Evolutionary conservation across 2,888 invertebrate species (phyloP), one percentile per base, ranked within the genome.

Genomic region (Chloroclystis v-ata): DNA sequence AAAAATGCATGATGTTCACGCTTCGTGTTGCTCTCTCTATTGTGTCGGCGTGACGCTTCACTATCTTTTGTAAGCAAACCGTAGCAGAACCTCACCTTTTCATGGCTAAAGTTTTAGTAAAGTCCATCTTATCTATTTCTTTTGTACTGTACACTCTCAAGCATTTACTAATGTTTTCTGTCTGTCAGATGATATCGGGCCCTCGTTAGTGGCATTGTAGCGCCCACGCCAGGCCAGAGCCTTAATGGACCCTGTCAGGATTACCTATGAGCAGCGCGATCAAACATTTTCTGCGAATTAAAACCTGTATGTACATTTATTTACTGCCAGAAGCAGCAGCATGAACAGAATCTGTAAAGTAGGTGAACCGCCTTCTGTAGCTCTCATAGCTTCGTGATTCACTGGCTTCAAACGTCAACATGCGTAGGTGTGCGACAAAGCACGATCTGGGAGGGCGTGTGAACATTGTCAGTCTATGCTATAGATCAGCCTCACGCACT

Each of bases 121-220:
- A 51, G 57, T 69, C 68, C 68, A 68, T 70, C 68, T 74, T 73
- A 74, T 75, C 69, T 73, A 65, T 61, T 63, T 57, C 65, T 68
- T 69, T 73, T 73, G 69, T 16, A 20, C 20, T 72, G 71, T 62
- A 66, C 63, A 65, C 69, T 65, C 68, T 62, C 56, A 65, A 62
- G 72, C 75, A 72, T 78, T 76, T 73, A 78, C 77, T 76, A 79
- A 80, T 79, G 78, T 75, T 69, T 65, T 65, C 63, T 69, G 78
- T 75, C 77, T 78, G 76, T 77, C 79, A 78, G 78, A 79, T 81
- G 75, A 75, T 81, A 81, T 80, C 82, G 67, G 69, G 56, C 56
- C 61, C 76, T 83, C 82, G 82, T 85, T 83, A 84, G 81, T 72
- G 70, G 74, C 72, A 79, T 80, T 82, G 83, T 80, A 71, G 76